Base-by-base conservation (phyloP, 2,888 invertebrate species). In the Maniola hyperantus region DNA sequence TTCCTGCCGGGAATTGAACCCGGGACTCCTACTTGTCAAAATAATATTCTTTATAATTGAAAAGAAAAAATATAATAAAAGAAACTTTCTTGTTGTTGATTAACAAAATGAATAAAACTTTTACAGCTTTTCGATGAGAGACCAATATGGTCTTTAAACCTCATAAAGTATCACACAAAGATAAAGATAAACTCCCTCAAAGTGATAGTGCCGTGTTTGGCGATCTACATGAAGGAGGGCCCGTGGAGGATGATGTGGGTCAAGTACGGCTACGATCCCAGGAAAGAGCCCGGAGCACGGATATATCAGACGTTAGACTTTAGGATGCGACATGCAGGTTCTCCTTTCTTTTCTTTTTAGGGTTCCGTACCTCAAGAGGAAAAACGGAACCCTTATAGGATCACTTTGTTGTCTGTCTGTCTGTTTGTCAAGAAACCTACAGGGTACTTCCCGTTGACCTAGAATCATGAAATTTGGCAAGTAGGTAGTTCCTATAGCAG, bases 181-280 rank as follows among this genome's bases (percentile, higher is more conserved):
- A 87, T 95, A 51, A 88, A 93, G 0, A 79, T 84, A 1, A 94
- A 94, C 13, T 94, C 95, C 63, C 78, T 97, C 0, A 98, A 96
- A 85, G 93, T 94, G 66, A 93, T 98, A 13, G 91, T 99, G 67
- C 98, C 99, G 0, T 94, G 96, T 34, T 88, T 97, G 5, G 97
- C 97, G 0, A 97, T 97, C 83, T 97, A 97, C 82, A 97, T 96
- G 84, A 93, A 94, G 64, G 96, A 95, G 70, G 99, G 99, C 0
- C 99, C 99, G 0, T 99, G 99, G 98, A 93, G 98, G 72, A 94
- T 96, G 63, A 94, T 97, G 82, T 99, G 99, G 97, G 95, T 97
- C 0, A 95, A 93, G 75, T 96, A 96, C 78, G 99, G 99, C 0
- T 99, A 97, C 81, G 98, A 99, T 89, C 99, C 99, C 0, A 93